A percentile compares a stretch with the other conserved stretches of the same genome.
These are phyloP conservation scores for Anoncus sp. DNA, from an alignment of 2,888 invertebrate genomes.

Conservation along the genomic window DNA sequence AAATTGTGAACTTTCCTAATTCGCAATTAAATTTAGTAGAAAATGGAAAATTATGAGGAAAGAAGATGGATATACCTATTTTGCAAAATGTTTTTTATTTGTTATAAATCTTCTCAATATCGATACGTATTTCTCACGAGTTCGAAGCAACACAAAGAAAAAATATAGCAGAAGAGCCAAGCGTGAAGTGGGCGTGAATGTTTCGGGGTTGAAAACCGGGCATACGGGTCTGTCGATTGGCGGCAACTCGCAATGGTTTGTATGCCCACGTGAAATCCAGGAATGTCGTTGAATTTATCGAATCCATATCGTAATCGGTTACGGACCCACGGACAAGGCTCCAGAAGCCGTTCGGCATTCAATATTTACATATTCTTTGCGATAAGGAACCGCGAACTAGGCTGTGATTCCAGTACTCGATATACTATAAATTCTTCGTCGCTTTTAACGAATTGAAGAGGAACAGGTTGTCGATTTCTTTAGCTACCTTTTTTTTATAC, in stretches of 20 bases:
- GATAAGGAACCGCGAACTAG: constrained; percentile 47
- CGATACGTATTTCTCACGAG: background rate
- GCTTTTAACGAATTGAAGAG: background rate
- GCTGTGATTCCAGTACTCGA: constrained; percentile 14
- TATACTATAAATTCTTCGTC: constrained; percentile 25
- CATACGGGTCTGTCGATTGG: constrained; percentile 8
- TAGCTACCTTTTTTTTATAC: background rate
- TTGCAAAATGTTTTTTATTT: background rate
- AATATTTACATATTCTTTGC: constrained; percentile 49
- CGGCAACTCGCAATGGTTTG: background rate
- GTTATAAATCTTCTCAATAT: background rate
- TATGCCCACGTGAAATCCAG: constrained; percentile 39
- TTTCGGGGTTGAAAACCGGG: constrained; percentile 28
- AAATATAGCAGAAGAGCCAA: constrained; percentile 16
- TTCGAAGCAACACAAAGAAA: background rate
- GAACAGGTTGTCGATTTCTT: background rate
- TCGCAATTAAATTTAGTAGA: too few relatives aligned
- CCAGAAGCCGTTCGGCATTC: constrained; percentile 45
- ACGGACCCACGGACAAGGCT: constrained; percentile 12
- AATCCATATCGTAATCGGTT: constrained; percentile 54
- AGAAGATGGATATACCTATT: too few relatives aligned
- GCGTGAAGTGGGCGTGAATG: background rate
- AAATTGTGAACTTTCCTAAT: too few relatives aligned
- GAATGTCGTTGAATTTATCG: constrained; percentile 59
- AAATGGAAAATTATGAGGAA: too few relatives aligned